phyloP scores from a whole-genome alignment of 23 tunicate genomes.

The Botrylloides violaceus region DNA sequence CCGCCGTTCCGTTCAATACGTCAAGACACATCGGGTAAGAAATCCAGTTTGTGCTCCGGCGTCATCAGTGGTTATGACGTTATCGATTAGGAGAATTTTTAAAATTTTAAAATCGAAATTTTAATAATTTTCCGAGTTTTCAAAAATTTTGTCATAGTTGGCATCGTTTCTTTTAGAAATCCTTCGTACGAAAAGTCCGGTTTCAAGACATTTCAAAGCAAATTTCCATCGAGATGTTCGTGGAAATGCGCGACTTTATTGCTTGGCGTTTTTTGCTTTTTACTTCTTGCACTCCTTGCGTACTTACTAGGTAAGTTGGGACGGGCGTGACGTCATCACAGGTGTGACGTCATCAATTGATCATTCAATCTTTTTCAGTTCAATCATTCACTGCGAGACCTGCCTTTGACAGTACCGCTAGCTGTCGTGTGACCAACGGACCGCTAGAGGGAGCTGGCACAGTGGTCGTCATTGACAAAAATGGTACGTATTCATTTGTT shows the following conservation, averaged over 20 bases:
- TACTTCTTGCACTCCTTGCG: constrained; percentile 55
- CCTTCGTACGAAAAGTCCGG: constrained; percentile 11
- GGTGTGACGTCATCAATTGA: constrained; percentile 1
- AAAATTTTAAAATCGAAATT: no score
- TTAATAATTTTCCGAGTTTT: no score
- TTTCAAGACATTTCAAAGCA: constrained; percentile 15
- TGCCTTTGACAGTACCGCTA: background rate
- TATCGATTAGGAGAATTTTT: no score
- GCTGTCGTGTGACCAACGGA: constrained; percentile 6
- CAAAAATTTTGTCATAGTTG: no score
- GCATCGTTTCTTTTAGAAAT: background rate
- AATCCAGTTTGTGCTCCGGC: no score
- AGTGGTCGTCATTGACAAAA: background rate
- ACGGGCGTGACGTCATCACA: no score
- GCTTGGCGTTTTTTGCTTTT: constrained; percentile 28
- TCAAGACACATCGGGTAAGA: constrained; percentile 20
- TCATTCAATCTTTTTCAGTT: constrained; percentile 6
- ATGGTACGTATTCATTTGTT: no score
- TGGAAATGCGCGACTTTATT: constrained; percentile 57
- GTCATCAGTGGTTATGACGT: no score
- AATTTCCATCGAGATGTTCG: constrained; percentile 27
- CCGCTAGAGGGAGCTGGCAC: constrained; percentile 2
- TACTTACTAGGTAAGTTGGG: constrained; percentile 75
- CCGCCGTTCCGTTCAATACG: constrained; percentile 19
- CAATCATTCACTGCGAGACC: constrained; percentile 21